phyloP scores from a whole-genome alignment of 2,888 invertebrate genomes.

The Macrophya alboannulata region DNA sequence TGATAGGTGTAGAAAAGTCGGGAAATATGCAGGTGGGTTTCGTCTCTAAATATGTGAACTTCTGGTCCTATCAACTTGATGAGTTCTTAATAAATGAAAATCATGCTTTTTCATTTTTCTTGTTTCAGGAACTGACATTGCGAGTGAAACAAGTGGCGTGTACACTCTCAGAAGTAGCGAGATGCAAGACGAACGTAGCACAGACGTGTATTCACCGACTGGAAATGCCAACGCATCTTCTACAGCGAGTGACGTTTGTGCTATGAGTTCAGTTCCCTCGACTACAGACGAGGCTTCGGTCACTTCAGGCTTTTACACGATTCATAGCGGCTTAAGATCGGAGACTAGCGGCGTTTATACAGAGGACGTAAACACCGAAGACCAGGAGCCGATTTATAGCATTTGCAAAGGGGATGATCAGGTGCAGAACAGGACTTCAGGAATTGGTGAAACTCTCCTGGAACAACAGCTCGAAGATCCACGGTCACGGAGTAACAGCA shows the following conservation, averaged over 20 bases:
- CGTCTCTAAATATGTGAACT: background rate
- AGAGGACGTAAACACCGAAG: slow-evolving; percentile 71
- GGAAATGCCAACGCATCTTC: slow-evolving; percentile 74
- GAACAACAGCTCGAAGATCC: slow-evolving; percentile 63
- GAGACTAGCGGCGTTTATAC: slow-evolving; percentile 78
- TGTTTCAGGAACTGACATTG: slow-evolving; percentile 77
- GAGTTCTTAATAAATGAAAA: background rate
- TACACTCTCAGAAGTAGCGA: slow-evolving; percentile 87
- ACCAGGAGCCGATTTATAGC: slow-evolving; percentile 77
- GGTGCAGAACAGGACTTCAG: slow-evolving; percentile 60
- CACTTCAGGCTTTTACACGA: slow-evolving; percentile 78
- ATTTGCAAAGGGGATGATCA: slow-evolving; percentile 76
- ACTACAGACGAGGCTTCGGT: slow-evolving; percentile 78
- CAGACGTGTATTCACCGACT: slow-evolving; percentile 72
- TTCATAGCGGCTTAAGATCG: slow-evolving; percentile 76
- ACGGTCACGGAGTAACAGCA: slow-evolving; percentile 85
- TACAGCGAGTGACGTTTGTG: slow-evolving; percentile 74
- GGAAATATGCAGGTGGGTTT: slow-evolving; percentile 71
- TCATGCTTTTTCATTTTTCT: background rate
- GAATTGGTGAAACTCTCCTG: slow-evolving; percentile 47
- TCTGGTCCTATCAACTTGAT: background rate
- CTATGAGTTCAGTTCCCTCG: slow-evolving; percentile 76
- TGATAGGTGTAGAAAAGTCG: slow-evolving; percentile 76
- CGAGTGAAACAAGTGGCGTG: slow-evolving; percentile 93
- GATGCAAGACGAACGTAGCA: slow-evolving; percentile 76